Evolutionary conservation across 2,888 invertebrate genomes (phyloP).

Genomic region (Eretmocerus hayati): DNA sequence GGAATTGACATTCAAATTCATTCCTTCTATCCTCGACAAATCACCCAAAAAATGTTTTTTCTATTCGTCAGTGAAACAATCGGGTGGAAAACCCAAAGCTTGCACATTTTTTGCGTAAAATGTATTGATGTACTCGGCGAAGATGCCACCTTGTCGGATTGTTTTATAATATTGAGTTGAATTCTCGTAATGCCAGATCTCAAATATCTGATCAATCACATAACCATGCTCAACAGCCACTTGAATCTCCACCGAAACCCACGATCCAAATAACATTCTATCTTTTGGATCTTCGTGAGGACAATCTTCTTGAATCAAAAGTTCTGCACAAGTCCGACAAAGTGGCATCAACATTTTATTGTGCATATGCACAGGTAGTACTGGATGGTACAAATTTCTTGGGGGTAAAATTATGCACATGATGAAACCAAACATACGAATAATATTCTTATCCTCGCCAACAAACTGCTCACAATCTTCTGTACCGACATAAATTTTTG

Average conservation of each 20-base stretch:
- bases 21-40: background rate
- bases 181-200: slow-evolving; percentile 38
- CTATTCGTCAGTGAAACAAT: slow-evolving; percentile 1
- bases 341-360: slow-evolving; percentile 36
- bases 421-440: slow-evolving; percentile 25
- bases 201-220: slow-evolving; percentile 29
- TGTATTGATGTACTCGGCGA: slow-evolving; percentile 15
- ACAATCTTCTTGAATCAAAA: slow-evolving; percentile 28
- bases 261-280: slow-evolving; percentile 32
- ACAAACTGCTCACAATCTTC: slow-evolving; percentile 18
- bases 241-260: slow-evolving; percentile 36
- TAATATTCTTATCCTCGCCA: background rate
- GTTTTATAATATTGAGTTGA: slow-evolving; percentile 25
- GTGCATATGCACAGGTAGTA: slow-evolving; percentile 31
- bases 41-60: slow-evolving; percentile 14
- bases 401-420: slow-evolving; percentile 29
- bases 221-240: slow-evolving; percentile 36
- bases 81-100: slow-evolving; percentile 13
- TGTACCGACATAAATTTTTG: slow-evolving; percentile 24
- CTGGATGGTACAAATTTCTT: slow-evolving; percentile 30
- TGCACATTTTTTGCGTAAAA: slow-evolving; percentile 18
- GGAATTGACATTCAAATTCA: background rate
- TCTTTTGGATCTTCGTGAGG: slow-evolving; percentile 29
- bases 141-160: slow-evolving; percentile 16
- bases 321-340: slow-evolving; percentile 35